A percentile compares a stretch with the other conserved stretches of the same genome.
Conservation (phyloP, 2,113 vertebrate genomes). For the Oncorhynchus gorbuscha region DNA sequence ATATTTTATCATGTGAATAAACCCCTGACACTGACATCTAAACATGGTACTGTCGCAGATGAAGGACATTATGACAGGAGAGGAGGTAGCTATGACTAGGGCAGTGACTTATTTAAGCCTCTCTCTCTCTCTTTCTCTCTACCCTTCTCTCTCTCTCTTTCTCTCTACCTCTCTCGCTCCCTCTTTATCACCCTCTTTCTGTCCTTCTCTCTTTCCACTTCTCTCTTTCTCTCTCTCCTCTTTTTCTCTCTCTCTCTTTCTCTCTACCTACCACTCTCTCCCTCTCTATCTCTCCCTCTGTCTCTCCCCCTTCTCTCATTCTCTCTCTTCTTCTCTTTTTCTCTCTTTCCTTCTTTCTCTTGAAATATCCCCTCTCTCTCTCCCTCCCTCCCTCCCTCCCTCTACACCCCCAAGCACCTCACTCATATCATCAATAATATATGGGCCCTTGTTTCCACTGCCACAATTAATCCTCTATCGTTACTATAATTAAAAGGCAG, state of each 20-base stretch:
- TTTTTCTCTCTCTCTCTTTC: too few relatives aligned
- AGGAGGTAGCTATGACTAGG: conserved; percentile 65
- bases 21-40: neutral
- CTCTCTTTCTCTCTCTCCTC: too few relatives aligned
- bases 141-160: too few relatives aligned
- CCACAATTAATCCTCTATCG: conserved; percentile 78
- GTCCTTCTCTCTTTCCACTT: too few relatives aligned
- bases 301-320: too few relatives aligned
- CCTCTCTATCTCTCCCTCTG: too few relatives aligned
- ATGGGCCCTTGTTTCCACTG: conserved; percentile 76
- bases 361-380: too few relatives aligned
- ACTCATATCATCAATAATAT: conserved; percentile 82
- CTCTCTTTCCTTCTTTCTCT: too few relatives aligned
- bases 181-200: conserved; percentile 19
- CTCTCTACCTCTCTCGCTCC: conserved; percentile 21
- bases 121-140: conserved; percentile 39
- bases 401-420: conserved; percentile 71
- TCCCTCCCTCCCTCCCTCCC: too few relatives aligned
- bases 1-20: neutral
- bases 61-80: conserved; percentile 64
- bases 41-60: conserved; percentile 53
- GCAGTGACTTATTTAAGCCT: conserved; percentile 79
- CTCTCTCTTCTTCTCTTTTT: too few relatives aligned
- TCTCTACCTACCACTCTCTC: too few relatives aligned
- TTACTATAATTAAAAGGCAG: conserved; percentile 82